Percentiles rank a stretch among this genome's conserved stretches.
These are phyloP conservation scores for Sciaenops ocellatus DNA, from an alignment of 2,797 vertebrate genomes.

Conservation along the genomic window DNA sequence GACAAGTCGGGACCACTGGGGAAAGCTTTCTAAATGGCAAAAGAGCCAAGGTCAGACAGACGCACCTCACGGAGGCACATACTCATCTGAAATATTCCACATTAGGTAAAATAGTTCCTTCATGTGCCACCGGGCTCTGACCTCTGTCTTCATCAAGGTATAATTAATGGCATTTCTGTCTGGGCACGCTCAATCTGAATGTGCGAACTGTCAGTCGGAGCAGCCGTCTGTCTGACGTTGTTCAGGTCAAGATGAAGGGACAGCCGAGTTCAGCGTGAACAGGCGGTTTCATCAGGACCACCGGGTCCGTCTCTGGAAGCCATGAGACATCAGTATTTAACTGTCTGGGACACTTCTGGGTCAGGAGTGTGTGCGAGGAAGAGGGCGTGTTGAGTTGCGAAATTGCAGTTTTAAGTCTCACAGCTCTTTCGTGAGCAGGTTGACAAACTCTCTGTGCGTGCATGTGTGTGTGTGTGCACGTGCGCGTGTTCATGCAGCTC, in stretches of 20 bases:
- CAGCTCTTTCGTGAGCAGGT: slow-evolving; percentile 7
- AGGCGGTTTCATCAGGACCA: slow-evolving; percentile 28
- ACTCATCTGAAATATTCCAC: slow-evolving; percentile 17
- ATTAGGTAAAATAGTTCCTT: slow-evolving; percentile 22
- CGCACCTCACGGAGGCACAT: not conserved
- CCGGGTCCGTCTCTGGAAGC: not conserved
- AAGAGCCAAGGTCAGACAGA: slow-evolving; percentile 32
- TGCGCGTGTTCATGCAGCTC: slow-evolving; percentile 7
- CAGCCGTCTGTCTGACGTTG: not conserved
- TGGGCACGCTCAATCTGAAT: slow-evolving; percentile 1
- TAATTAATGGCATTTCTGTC: slow-evolving; percentile 42
- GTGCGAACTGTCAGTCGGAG: slow-evolving; percentile 11
- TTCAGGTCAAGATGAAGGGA: slow-evolving; percentile 7
- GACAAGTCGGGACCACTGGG: slow-evolving; percentile 7
- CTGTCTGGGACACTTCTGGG: slow-evolving; percentile 43
- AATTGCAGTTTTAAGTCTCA: slow-evolving; percentile 22
- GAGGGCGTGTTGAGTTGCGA: slow-evolving; percentile 15
- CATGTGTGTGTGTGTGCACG: not conserved
- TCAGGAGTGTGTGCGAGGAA: slow-evolving; percentile 16
- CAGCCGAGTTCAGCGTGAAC: not conserved
- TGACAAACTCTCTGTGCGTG: slow-evolving; percentile 7
- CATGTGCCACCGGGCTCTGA: slow-evolving; percentile 24
- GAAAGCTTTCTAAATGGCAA: slow-evolving; percentile 40
- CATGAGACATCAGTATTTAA: slow-evolving; percentile 28
- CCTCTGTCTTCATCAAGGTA: slow-evolving; percentile 34